These are phyloP conservation scores for Amphilophus citrinellus DNA, from an alignment of 2,113 vertebrate genomes.

Conservation along the genomic window DNA sequence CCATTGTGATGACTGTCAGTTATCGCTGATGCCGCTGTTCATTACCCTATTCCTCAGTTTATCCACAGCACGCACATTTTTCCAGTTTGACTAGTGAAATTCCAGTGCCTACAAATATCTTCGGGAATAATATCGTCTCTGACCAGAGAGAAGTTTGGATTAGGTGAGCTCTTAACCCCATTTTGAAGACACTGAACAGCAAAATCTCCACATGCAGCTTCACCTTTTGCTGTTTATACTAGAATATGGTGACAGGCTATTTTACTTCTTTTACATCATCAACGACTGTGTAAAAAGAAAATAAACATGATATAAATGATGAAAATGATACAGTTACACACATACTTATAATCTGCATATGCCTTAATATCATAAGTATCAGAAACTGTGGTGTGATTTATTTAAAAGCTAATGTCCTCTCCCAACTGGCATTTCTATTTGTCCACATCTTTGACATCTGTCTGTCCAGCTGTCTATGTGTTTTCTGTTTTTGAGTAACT, in stretches of 20 bases:
- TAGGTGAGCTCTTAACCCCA: not conserved
- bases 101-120: not conserved
- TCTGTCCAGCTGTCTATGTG: constrained; percentile 2
- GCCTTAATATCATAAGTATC: not conserved
- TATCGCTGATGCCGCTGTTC: too few species aligned
- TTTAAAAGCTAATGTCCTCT: not conserved
- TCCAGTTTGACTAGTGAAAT: not conserved
- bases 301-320: too few species aligned
- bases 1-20: not conserved
- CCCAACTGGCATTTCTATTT: not conserved
- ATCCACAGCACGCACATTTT: not conserved
- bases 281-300: too few species aligned
- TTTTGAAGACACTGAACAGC: not conserved
- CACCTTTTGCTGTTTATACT: too few species aligned
- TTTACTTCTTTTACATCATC: too few species aligned
- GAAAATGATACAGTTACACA: not conserved
- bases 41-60: not conserved
- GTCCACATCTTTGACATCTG: not conserved
- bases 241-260: too few species aligned
- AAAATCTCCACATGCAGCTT: not conserved
- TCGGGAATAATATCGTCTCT: not conserved
- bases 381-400: not conserved
- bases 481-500: constrained; percentile 13
- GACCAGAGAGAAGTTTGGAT: not conserved
- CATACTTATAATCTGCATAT: not conserved